phyloP scores from a whole-genome alignment of 1,140 invertebrate species.

The Ylistrum balloti region DNA sequence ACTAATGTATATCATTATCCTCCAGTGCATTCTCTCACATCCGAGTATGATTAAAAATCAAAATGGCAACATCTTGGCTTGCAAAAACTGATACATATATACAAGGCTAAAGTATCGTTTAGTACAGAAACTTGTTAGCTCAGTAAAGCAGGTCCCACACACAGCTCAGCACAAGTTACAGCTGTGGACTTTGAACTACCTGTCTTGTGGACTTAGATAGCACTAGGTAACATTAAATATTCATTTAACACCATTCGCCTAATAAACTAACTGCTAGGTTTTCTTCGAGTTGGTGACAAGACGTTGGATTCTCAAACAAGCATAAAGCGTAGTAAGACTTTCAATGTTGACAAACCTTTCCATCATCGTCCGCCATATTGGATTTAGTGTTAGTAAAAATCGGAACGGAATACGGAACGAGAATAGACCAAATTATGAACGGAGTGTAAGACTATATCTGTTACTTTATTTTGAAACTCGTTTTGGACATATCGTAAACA shows the following conservation, averaged over 20 bases:
- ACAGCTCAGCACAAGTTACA: too few relatives aligned
- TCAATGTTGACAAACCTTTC: slow-evolving; percentile 1
- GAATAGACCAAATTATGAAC: background rate
- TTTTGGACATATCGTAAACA: too few relatives aligned
- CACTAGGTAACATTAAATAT: background rate
- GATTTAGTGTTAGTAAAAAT: background rate
- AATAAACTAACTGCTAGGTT: background rate
- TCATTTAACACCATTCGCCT: background rate
- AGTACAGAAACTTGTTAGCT: too few relatives aligned
- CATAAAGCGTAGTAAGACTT: background rate
- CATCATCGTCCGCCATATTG: slow-evolving; percentile 32
- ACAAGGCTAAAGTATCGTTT: too few relatives aligned
- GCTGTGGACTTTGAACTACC: slow-evolving; percentile 7
- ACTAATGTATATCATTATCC: too few relatives aligned
- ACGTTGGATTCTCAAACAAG: background rate
- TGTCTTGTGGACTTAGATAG: background rate
- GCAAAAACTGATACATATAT: too few relatives aligned
- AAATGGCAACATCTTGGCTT: too few relatives aligned
- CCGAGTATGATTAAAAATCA: too few relatives aligned
- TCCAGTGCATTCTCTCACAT: too few relatives aligned
- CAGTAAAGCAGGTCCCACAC: too few relatives aligned
- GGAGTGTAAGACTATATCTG: too few relatives aligned
- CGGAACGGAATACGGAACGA: background rate
- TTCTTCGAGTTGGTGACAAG: background rate
- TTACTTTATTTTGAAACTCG: too few relatives aligned